Evolutionary conservation across 2,888 invertebrate species (phyloP).

Genomic region (Schizaphis graminum): DNA sequence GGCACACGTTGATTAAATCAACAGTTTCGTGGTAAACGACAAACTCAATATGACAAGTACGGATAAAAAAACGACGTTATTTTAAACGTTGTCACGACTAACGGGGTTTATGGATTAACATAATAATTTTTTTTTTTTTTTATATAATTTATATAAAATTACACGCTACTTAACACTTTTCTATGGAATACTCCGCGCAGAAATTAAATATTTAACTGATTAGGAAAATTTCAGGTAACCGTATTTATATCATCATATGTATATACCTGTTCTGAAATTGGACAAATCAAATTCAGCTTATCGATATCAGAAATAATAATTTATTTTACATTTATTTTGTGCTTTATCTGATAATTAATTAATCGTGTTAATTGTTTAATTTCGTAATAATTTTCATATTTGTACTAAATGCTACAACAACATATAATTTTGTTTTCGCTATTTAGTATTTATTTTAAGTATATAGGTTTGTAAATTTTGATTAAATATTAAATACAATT

Average conservation of each 20-base stretch:
- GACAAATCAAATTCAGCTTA: background rate
- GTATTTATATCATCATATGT: background rate
- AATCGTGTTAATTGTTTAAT: background rate
- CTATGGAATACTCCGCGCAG: background rate
- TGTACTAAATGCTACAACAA: background rate
- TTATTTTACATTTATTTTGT: background rate
- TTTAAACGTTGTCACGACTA: constrained; percentile 22
- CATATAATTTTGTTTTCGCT: background rate
- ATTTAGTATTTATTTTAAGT: background rate
- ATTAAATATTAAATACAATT: background rate
- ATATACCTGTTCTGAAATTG: background rate
- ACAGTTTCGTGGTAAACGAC: constrained; percentile 48
- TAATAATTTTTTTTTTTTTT: constrained; percentile 39
- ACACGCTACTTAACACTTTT: constrained; percentile 29
- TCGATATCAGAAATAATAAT: background rate
- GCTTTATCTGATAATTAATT: background rate
- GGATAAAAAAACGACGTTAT: constrained; percentile 41
- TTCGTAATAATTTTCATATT: background rate
- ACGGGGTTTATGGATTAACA: constrained; percentile 48
- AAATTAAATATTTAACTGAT: background rate
- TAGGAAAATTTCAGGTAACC: background rate
- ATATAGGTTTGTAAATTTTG: background rate
- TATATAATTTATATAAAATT: background rate
- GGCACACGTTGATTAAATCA: constrained; percentile 60
- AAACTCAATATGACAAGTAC: constrained; percentile 41